These are phyloP conservation scores for Trichomycterus rosablanca DNA, from an alignment of 2,113 vertebrate genomes.

Conservation along the genomic window DNA sequence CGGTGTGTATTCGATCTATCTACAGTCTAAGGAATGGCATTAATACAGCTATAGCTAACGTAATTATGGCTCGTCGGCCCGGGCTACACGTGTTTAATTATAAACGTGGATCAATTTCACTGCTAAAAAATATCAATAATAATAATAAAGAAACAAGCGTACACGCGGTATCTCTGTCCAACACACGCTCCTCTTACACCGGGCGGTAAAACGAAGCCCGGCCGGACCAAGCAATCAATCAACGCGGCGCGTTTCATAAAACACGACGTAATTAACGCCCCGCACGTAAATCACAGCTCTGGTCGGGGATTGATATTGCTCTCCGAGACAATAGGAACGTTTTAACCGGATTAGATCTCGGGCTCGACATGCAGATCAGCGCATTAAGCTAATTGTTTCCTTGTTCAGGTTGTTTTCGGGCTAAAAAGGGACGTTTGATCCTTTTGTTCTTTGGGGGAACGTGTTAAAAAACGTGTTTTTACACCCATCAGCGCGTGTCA, in stretches of 20 bases:
- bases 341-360: constrained; percentile 44
- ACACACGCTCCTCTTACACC: constrained; percentile 52
- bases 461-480: constrained; percentile 34
- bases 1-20: constrained; percentile 40
- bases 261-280: constrained; percentile 71
- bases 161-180: too few relatives aligned
- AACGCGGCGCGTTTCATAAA: constrained; percentile 62
- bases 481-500: constrained; percentile 17
- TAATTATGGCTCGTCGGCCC: constrained; percentile 50
- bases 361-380: constrained; percentile 35
- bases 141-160: constrained; percentile 28
- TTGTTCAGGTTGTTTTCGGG: constrained; percentile 13
- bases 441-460: constrained; percentile 19
- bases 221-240: constrained; percentile 67
- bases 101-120: constrained; percentile 38
- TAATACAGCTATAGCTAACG: constrained; percentile 53
- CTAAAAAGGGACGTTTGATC: neutral
- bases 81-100: constrained; percentile 67
- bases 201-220: constrained; percentile 63
- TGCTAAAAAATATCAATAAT: too few relatives aligned
- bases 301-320: constrained; percentile 43
- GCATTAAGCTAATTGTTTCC: constrained; percentile 37
- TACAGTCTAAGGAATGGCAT: constrained; percentile 47
- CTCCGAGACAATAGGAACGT: constrained; percentile 28
- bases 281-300: constrained; percentile 40